Conservation (phyloP, 2,113 vertebrate species). For the Catharus fuscescens region DNA sequence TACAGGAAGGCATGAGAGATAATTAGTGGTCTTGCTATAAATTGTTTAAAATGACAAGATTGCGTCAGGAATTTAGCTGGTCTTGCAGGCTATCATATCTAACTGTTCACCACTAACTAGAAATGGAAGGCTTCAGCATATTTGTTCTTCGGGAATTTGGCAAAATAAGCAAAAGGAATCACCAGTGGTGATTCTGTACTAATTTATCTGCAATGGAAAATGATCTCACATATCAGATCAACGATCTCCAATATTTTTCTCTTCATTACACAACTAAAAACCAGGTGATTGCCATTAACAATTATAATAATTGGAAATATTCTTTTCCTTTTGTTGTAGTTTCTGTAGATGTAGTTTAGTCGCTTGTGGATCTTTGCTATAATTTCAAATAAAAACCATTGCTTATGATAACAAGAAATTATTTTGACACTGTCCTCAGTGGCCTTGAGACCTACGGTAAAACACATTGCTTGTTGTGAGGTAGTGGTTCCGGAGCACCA, state of each 20-base stretch:
- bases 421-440: background rate
- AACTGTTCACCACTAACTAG: background rate
- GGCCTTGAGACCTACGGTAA: background rate
- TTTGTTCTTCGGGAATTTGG: background rate
- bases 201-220: background rate
- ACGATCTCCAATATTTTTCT: background rate
- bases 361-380: background rate
- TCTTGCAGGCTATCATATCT: background rate
- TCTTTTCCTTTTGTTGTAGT: background rate
- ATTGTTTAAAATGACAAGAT: background rate
- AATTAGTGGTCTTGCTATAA: background rate
- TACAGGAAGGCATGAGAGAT: background rate
- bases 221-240: background rate
- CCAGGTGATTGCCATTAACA: background rate
- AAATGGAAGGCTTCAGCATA: background rate
- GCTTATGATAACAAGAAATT: background rate
- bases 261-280: background rate
- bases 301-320: background rate
- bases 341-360: background rate
- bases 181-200: accelerated
- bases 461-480: background rate
- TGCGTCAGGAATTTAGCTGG: background rate
- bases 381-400: background rate
- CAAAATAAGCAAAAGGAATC: background rate
- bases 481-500: background rate